Percentiles rank a stretch among this genome's conserved stretches.
Evolutionary conservation across 2,797 vertebrate genomes (phyloP).

Genomic region (Megaceryle alcyon): DNA sequence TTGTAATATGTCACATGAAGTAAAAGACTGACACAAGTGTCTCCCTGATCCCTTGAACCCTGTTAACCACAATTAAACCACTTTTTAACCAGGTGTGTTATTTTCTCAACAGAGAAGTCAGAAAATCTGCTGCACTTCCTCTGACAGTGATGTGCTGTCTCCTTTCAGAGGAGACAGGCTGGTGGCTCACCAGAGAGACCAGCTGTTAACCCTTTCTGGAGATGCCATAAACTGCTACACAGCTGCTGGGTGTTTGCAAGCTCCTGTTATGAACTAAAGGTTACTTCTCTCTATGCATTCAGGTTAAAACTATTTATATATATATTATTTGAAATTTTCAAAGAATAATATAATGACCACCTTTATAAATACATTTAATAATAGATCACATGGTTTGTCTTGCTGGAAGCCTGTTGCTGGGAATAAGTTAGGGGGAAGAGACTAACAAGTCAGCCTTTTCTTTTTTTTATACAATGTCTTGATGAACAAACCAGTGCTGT

Average conservation of each 20-base stretch:
- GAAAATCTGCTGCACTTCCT: neutral
- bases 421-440: neutral
- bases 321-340: neutral
- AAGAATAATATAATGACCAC: neutral
- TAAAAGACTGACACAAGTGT: neutral
- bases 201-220: slow-evolving; percentile 34
- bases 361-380: slow-evolving; percentile 3
- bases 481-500: slow-evolving; percentile 66
- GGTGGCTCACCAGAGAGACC: neutral
- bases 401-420: neutral
- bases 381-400: slow-evolving; percentile 40
- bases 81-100: neutral
- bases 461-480: neutral
- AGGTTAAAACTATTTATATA: neutral
- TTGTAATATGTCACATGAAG: slow-evolving; percentile 21
- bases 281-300: neutral
- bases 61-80: neutral
- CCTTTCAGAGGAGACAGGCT: neutral
- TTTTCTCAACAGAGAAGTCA: slow-evolving; percentile 26
- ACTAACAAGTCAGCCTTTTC: slow-evolving; percentile 39
- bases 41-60: neutral
- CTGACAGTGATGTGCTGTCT: neutral
- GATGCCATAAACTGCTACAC: neutral
- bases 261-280: neutral
- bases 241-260: neutral